Evolutionary conservation across 2,113 vertebrate genomes (phyloP), one percentile per base, ranked within the genome.

Genomic region (Gymnocephalus cernua): DNA sequence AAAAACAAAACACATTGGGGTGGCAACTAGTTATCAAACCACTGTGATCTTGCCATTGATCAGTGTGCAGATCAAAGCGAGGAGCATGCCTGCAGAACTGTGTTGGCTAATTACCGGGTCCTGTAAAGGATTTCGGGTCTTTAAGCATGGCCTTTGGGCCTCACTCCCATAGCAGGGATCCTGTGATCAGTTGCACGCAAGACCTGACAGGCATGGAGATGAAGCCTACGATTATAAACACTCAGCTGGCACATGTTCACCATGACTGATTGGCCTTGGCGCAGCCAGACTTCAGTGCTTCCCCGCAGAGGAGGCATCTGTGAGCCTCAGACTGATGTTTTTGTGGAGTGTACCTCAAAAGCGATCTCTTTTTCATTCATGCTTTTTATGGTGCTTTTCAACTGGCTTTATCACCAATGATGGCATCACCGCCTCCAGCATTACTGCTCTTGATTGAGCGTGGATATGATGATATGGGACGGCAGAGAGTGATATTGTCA

Each of bases 1-100:
- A 50, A 29, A 54, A 44, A 11, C 38, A 63, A 65, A 61, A 18
- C 47, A 51, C 56, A 66, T 11, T 6, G 11, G 51, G 29, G 35
- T 45, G 51, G 77, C 35, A 74, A 63, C 64, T 59, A 18, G 83
- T 85, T 83, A 86, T 88, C 81, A 74, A 84, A 64, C 80, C 70
- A 21, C 83, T 86, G 81, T 88, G 90, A 90, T 89, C 88, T 72
- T 0, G n/a, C 64, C 54, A 92, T 92, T 88, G 92, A 92, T 92
- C 88, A 84, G 81, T 16, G 73, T 48, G 67, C 44, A 73, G 89
- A 93, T 93, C 88, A 93, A 91, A 91, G 84, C 7, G 10, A 65
- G 75, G 47, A 83, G 77, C 78, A 54, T 73, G 66, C 82, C 86
- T 86, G 74, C 64, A 77, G 79, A 86, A 50, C 62, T 4, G 67